phyloP scores from a whole-genome alignment of 2,797 vertebrate species.

The Staurois parvus region DNA sequence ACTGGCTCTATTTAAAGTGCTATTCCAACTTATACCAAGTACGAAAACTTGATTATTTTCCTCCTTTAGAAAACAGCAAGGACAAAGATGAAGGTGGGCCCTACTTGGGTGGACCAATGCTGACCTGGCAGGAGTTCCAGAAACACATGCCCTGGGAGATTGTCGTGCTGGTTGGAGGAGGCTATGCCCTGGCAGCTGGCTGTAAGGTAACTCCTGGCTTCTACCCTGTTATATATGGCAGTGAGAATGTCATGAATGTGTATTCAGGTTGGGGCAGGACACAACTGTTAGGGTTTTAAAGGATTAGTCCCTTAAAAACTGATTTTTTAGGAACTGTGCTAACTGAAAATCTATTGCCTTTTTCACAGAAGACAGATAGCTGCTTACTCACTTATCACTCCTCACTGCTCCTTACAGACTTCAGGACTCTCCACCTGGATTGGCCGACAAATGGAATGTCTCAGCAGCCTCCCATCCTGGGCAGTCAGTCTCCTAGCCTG shows the following conservation, averaged over 20 bases:
- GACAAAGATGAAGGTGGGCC: slow-evolving; percentile 65
- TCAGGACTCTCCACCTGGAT: slow-evolving; percentile 97
- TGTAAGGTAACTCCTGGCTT: slow-evolving; percentile 84
- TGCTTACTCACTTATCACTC: too few species aligned
- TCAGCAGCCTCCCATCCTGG: slow-evolving; percentile 94
- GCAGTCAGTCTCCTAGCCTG: slow-evolving; percentile 92
- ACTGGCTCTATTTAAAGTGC: too few species aligned
- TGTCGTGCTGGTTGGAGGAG: slow-evolving; percentile 95
- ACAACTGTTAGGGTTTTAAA: too few species aligned
- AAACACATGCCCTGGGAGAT: slow-evolving; percentile 99
- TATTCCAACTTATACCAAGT: too few species aligned
- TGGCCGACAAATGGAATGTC: slow-evolving; percentile 92
- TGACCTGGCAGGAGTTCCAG: slow-evolving; percentile 98
- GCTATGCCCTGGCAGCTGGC: slow-evolving; percentile 94
- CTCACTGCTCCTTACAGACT: slow-evolving; percentile 74
- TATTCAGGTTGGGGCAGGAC: too few species aligned
- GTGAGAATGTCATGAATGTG: background rate
- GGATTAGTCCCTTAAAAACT: too few species aligned
- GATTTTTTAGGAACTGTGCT: too few species aligned
- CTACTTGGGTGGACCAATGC: slow-evolving; percentile 84
- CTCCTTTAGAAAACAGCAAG: slow-evolving; percentile 67
- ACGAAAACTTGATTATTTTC: background rate
- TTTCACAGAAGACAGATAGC: too few species aligned
- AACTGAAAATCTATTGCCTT: too few species aligned
- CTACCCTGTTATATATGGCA: background rate